phyloP scores from a whole-genome alignment of 2,888 invertebrate species.

The Hypselothyrea guttata region DNA sequence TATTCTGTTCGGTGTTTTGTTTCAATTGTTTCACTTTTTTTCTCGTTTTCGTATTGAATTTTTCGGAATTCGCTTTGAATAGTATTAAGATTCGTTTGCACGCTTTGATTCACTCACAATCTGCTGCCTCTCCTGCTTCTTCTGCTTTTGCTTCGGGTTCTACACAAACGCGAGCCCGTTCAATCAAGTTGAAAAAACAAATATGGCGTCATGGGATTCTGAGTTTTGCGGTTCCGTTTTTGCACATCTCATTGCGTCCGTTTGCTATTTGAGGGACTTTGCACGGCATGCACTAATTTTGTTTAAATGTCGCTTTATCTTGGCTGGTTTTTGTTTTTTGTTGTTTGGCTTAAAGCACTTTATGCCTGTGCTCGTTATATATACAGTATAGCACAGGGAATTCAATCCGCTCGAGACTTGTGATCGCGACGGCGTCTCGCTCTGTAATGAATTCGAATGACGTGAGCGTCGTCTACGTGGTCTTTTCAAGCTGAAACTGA shows the following conservation, averaged over 20 bases:
- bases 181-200: slow-evolving; percentile 68
- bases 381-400: slow-evolving; percentile 10
- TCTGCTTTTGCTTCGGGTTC: slow-evolving; percentile 36
- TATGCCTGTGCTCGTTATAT: slow-evolving; percentile 18
- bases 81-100: slow-evolving; percentile 25
- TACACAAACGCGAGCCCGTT: slow-evolving; percentile 35
- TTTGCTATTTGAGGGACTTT: slow-evolving; percentile 4
- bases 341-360: too few species aligned
- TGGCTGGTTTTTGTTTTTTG: slow-evolving; percentile 18
- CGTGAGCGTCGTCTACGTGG: slow-evolving; percentile 62
- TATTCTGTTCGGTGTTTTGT: slow-evolving; percentile 8
- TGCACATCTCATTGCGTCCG: slow-evolving; percentile 39
- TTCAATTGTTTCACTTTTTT: slow-evolving; percentile 30
- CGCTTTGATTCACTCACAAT: slow-evolving; percentile 32
- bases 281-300: slow-evolving; percentile 1
- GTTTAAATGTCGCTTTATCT: slow-evolving; percentile 29
- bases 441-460: slow-evolving; percentile 66
- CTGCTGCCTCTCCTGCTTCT: slow-evolving; percentile 4
- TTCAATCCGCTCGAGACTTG: slow-evolving; percentile 60
- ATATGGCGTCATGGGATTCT: slow-evolving; percentile 75
- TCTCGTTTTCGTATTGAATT: slow-evolving; percentile 34
- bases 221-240: slow-evolving; percentile 48
- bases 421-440: slow-evolving; percentile 75
- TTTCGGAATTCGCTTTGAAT: slow-evolving; percentile 19
- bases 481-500: slow-evolving; percentile 24